phyloP scores from a whole-genome alignment of 1,140 invertebrate species.

The Fopius arisanus region DNA sequence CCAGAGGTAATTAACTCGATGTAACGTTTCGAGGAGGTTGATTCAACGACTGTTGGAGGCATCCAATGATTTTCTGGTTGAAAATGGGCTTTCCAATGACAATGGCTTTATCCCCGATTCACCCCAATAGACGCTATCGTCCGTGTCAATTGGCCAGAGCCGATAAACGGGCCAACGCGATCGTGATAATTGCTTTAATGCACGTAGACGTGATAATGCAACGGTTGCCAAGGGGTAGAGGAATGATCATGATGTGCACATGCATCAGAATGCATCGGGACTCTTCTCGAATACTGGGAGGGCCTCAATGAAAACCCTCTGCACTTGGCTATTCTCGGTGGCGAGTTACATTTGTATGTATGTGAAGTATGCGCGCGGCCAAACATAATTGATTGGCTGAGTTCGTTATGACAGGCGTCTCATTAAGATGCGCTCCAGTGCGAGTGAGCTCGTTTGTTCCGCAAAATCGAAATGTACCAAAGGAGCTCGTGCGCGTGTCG shows the following conservation, averaged over 20 bases:
- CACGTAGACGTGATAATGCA: conserved; percentile 35
- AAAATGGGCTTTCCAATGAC: not conserved
- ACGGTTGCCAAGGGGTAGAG: conserved; percentile 1
- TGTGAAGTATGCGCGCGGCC: conserved; percentile 21
- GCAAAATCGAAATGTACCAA: conserved; percentile 34
- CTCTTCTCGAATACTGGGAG: not conserved
- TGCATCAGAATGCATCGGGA: not conserved
- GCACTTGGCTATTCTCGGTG: not conserved
- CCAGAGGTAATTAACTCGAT: not conserved
- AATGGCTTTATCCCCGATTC: not conserved
- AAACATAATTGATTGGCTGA: conserved; percentile 45
- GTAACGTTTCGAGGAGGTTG: not conserved
- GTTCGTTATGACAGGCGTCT: conserved; percentile 47
- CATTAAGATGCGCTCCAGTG: conserved; percentile 45
- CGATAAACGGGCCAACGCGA: conserved; percentile 37
- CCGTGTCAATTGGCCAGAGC: conserved; percentile 35
- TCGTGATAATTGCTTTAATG: conserved; percentile 45
- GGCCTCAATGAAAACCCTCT: too few relatives aligned
- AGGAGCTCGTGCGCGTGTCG: not conserved
- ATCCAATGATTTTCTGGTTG: not conserved
- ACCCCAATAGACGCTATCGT: conserved; percentile 26
- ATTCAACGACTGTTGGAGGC: not conserved
- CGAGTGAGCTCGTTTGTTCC: conserved; percentile 44
- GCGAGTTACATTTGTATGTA: conserved; percentile 5
- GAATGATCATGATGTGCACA: not conserved